Conservation (phyloP, 2,113 vertebrate genomes). For the Bubo blakistoni region DNA sequence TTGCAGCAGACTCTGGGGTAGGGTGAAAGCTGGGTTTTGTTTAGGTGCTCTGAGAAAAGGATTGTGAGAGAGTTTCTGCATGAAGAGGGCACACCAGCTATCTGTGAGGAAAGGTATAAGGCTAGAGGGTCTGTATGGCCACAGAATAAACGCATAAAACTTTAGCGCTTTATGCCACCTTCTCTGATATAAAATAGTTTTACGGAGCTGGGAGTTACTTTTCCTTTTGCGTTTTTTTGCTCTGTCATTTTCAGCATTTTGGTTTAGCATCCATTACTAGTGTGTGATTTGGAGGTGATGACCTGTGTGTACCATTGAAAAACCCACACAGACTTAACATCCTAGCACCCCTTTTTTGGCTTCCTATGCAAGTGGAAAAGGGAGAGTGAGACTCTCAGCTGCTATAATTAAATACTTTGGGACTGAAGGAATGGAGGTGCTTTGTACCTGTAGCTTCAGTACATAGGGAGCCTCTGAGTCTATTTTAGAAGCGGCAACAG, state of each 20-base stretch:
- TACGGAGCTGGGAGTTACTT: not conserved
- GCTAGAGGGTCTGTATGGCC: not conserved
- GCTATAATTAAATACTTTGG: not conserved
- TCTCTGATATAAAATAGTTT: not conserved
- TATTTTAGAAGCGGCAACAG: not conserved
- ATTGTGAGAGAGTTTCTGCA: not conserved
- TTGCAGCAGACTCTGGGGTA: not conserved
- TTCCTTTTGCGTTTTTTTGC: not conserved
- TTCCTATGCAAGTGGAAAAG: not conserved
- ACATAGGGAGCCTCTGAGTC: not conserved
- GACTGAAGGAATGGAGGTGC: not conserved
- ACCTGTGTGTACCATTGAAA: not conserved
- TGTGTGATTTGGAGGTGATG: not conserved
- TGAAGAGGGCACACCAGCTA: not conserved
- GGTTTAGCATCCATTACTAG: not conserved
- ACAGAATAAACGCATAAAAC: not conserved
- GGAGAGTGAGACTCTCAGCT: not conserved
- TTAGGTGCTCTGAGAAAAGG: not conserved
- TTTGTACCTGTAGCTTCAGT: not conserved
- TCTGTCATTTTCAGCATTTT: not conserved
- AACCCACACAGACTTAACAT: not conserved
- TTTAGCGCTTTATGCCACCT: not conserved
- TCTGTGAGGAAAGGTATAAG: not conserved
- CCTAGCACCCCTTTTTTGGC: not conserved
- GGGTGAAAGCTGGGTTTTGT: not conserved